A percentile compares a stretch with the other conserved stretches of the same genome.
These are phyloP conservation scores for Periparus ater DNA, from an alignment of 2,797 vertebrate genomes.

Conservation along the genomic window DNA sequence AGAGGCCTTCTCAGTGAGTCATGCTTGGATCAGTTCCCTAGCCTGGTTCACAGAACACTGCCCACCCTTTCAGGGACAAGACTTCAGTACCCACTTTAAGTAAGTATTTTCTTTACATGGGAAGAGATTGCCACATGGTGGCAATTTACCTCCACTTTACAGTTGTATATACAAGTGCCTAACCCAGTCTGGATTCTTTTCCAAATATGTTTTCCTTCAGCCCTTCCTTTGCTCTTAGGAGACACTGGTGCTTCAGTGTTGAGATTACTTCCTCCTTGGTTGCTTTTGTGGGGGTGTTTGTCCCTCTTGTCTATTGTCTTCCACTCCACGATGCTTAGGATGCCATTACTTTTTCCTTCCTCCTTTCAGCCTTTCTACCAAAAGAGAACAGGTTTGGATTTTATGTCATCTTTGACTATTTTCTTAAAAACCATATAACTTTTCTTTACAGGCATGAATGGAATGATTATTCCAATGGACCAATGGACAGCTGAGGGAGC, in stretches of 20 bases:
- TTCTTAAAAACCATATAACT: not conserved
- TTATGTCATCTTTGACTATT: not conserved
- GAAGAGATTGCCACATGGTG: conserved; percentile 45
- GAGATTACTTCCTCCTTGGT: not conserved
- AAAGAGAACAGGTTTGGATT: not conserved
- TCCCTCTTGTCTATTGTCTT: not conserved
- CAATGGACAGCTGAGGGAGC: not conserved
- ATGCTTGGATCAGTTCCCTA: not conserved
- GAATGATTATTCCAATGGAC: not conserved
- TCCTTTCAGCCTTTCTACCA: not conserved
- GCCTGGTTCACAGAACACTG: not conserved
- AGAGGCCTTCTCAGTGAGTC: not conserved
- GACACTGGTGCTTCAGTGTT: not conserved
- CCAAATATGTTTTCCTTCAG: not conserved
- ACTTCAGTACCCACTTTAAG: not conserved
- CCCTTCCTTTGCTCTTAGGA: not conserved
- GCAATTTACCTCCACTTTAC: conserved; percentile 25
- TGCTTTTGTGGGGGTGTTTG: not conserved
- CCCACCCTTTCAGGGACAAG: not conserved
- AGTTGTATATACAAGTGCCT: not conserved
- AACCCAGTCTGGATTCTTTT: not conserved
- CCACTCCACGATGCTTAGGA: not conserved
- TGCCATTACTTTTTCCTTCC: not conserved
- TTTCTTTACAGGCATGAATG: not conserved
- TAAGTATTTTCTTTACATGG: not conserved